A percentile compares a stretch with the other conserved stretches of the same genome.
Evolutionary conservation across 2,113 vertebrate genomes (phyloP).

Genomic region (Ageneiosus marmoratus): DNA sequence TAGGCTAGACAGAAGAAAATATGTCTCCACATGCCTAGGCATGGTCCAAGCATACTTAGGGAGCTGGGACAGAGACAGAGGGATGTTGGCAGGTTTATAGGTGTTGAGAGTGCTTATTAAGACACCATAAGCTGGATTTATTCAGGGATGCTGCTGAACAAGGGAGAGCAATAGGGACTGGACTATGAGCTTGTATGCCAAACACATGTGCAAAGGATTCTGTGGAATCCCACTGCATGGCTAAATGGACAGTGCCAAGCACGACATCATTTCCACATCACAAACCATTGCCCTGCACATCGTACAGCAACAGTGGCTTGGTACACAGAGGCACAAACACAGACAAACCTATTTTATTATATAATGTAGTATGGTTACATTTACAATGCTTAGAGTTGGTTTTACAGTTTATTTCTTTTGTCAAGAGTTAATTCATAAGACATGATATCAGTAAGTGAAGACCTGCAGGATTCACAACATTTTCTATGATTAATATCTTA

Average conservation of each 20-base stretch:
- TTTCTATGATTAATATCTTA: too few species aligned
- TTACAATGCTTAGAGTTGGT: neutral
- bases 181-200: constrained; percentile 51
- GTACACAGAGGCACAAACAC: constrained; percentile 7
- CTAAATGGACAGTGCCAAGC: constrained; percentile 35
- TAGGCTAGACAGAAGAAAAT: constrained; percentile 17
- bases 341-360: neutral
- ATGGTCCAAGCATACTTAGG: constrained; percentile 53
- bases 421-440: neutral
- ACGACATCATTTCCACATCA: constrained; percentile 25
- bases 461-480: neutral
- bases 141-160: constrained; percentile 29
- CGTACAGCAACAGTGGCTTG: neutral
- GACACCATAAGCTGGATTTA: constrained; percentile 40
- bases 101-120: constrained; percentile 50
- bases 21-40: constrained; percentile 17
- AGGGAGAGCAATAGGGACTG: constrained; percentile 22
- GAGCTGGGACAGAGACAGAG: constrained; percentile 36
- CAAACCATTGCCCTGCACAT: neutral
- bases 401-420: neutral
- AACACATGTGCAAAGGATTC: constrained; percentile 60
- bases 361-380: neutral
- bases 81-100: constrained; percentile 44
- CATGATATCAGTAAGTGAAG: neutral
- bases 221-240: constrained; percentile 52